Evolutionary conservation across 1,140 invertebrate genomes (phyloP), one percentile per base, ranked within the genome.

Genomic region (Panonychus citri): DNA sequence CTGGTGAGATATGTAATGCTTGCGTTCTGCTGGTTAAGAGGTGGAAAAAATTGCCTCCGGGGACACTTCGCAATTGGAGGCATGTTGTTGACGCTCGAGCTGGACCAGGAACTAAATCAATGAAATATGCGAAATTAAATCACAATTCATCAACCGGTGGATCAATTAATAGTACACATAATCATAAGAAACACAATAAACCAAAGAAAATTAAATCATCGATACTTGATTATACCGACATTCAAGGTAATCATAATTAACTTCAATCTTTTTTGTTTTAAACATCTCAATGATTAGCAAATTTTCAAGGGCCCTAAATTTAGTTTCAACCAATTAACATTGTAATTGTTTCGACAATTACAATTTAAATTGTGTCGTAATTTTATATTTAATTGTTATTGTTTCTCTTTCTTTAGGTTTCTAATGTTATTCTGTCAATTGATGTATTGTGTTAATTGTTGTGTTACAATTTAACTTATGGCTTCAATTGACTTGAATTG

Each of bases 1-100:
- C 79, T 46, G 84, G 84, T 12, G 84, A 87, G 68, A 86, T 88
- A 58, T 88, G 84, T 69, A 86, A 88, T 73, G 84, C 84, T 5
- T 88, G 84, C 69, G 84, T 87, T 1, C 71, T 87, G 21, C 68
- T 87, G 46, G 59, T 87, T 0, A 87, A 88, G 66, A 69, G 83
- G 55, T 87, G 80, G 76, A 85, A 85, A 68, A 85, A 85, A 63
- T 69, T 87, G 56, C 83, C 83, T 17, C 69, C 74, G 25, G 83
- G 81, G 56, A 83, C 80, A 59, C 77, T 77, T 62, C 70, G 82
- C 25, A 80, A 86, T 68, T 88, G 84, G 84, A 75, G 78, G 66
- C 83, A 88, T 72, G 84, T 86, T 49, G 83, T 86, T 2, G 83
- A 86, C 74, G 82, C 83, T 5, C 74, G 83, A 57, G 82, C 82